Conservation (phyloP, 30 jellyfish, hydroid and myxozoan species). For the Rhopilema esculentum region DNA sequence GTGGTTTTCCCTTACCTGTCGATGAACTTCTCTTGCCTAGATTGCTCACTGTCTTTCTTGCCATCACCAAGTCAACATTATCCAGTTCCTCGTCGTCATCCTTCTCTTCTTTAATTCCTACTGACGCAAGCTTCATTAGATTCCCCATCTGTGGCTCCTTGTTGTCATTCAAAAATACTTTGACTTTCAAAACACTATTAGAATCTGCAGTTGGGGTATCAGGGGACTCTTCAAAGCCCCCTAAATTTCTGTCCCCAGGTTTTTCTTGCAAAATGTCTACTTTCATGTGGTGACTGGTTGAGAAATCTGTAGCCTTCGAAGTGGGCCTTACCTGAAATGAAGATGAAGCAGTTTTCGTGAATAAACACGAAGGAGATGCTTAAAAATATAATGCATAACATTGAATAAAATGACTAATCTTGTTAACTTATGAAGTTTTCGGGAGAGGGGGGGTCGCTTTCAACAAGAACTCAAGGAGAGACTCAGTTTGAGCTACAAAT, state of each 20-base stretch:
- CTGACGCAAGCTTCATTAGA: conserved; percentile 77
- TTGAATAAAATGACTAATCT: too few relatives aligned
- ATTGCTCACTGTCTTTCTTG: conserved; percentile 9
- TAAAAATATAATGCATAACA: too few relatives aligned
- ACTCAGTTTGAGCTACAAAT: too few relatives aligned
- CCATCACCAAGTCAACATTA: background rate
- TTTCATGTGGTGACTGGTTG: background rate
- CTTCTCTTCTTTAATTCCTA: conserved; percentile 66
- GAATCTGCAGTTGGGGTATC: background rate
- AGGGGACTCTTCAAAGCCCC: background rate
- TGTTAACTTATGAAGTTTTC: too few relatives aligned
- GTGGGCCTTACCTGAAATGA: background rate
- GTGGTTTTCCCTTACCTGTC: conserved; percentile 19
- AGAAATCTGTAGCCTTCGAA: background rate
- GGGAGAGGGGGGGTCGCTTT: too few relatives aligned
- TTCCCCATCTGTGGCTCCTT: conserved; percentile 82
- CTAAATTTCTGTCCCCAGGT: background rate
- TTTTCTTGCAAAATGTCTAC: background rate
- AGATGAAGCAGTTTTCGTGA: too few relatives aligned
- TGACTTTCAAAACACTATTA: conserved; percentile 51
- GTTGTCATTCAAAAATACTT: conserved; percentile 76
- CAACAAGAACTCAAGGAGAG: too few relatives aligned
- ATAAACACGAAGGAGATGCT: too few relatives aligned
- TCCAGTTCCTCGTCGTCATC: conserved; percentile 66
- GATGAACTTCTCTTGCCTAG: conserved; percentile 35